Conservation (phyloP, 2,113 vertebrate genomes). For the Ammospiza nelsoni region DNA sequence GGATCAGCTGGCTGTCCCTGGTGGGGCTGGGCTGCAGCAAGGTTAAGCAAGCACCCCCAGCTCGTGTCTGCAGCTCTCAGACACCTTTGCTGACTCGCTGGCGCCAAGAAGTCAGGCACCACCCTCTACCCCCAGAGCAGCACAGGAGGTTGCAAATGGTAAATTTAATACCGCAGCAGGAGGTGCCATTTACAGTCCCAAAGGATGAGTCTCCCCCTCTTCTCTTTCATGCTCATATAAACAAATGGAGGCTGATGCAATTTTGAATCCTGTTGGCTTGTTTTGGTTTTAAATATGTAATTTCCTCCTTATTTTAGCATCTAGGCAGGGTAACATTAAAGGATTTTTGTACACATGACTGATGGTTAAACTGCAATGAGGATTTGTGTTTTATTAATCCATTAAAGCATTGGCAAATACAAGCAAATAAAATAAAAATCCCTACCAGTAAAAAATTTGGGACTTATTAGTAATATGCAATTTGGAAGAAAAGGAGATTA, state of each 20-base stretch:
- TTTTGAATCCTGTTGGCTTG: slow-evolving; percentile 46
- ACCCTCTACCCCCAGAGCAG: slow-evolving; percentile 30
- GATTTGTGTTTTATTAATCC: slow-evolving; percentile 16
- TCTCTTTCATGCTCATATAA: slow-evolving; percentile 66
- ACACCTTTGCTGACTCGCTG: slow-evolving; percentile 59
- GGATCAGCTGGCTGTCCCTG: slow-evolving; percentile 21
- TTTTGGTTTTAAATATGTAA: slow-evolving; percentile 54
- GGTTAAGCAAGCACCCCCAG: slow-evolving; percentile 38
- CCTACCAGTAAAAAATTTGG: not conserved
- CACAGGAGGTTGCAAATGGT: slow-evolving; percentile 67
- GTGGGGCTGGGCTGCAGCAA: slow-evolving; percentile 20
- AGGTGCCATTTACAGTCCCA: slow-evolving; percentile 55
- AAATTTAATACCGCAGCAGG: slow-evolving; percentile 71
- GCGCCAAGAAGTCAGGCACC: slow-evolving; percentile 68
- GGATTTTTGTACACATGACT: slow-evolving; percentile 7
- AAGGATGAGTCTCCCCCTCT: slow-evolving; percentile 61
- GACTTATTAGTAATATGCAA: not conserved
- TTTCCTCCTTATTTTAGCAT: slow-evolving; percentile 37
- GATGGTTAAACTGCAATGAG: slow-evolving; percentile 25
- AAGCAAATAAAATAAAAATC: not conserved
- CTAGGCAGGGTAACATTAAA: slow-evolving; percentile 40
- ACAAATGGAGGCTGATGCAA: slow-evolving; percentile 72
- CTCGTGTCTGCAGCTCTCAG: slow-evolving; percentile 31
- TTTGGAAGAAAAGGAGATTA: not conserved
- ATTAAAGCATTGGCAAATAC: not conserved